Base-by-base conservation (phyloP, 2,888 invertebrate genomes). In the Leucozona laternaria region DNA sequence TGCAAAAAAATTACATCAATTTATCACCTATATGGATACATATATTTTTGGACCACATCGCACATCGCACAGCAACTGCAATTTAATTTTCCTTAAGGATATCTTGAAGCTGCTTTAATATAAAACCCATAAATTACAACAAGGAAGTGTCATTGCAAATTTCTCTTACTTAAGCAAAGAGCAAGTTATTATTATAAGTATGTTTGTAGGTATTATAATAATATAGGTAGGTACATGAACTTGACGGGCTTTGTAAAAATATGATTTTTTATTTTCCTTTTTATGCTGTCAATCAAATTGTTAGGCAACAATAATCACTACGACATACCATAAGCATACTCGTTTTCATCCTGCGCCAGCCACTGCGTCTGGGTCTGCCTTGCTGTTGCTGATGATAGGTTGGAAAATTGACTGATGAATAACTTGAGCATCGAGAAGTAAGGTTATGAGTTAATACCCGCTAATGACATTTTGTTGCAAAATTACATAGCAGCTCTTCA, bases 211-310 rank as follows among this genome's bases (percentile, higher is more conserved):
- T n/a, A n/a, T n/a, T n/a, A n/a, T n/a, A n/a, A n/a, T n/a, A n/a
- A n/a, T n/a, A n/a, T n/a, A n/a, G n/a, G n/a, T n/a, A n/a, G n/a
- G n/a, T n/a, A 48, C 20, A 48, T 66, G 31, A 48, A 48, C 20
- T 66, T 66, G 28, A 66, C 10, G 20, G 15, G 60, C 66, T 66
- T 53, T 53, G 13, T 31, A 20, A 20, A 66, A 48, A 66, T 31
- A 20, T 43, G 43, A 62, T 62, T 62, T 62, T 62, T 62, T 53
- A 66, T 48, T 48, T 31, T 48, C 20, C 8, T 66, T 66, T 53
- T 66, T 66, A 66, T 66, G 48, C 17, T 34, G 66, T 66, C 66
- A 66, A 66, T 48, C 66, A 66, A 66, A 66, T 48, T 43, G 28
- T 60, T 4, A 40, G 40, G 8, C 15, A 20, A 60, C 37, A 40